phyloP scores from a whole-genome alignment of 92 coral and sea anemone species.

The Porites cylindrica region DNA sequence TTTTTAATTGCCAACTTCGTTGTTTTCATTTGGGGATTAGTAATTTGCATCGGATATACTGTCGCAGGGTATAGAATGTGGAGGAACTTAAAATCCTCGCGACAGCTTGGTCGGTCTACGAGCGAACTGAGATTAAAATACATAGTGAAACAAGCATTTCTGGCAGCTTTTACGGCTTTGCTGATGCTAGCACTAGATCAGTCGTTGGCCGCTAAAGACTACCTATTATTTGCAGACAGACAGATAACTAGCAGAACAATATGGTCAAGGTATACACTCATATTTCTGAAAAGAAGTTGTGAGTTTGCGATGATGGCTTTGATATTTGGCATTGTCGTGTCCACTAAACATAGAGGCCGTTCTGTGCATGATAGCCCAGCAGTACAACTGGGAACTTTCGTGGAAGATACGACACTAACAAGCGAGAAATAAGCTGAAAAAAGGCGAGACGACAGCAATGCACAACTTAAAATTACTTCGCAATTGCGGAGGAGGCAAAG shows the following conservation, averaged over 20 bases:
- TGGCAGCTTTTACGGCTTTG: slow-evolving; percentile 59
- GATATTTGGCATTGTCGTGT: slow-evolving; percentile 61
- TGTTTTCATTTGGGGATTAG: slow-evolving; percentile 64
- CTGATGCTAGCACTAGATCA: slow-evolving; percentile 38
- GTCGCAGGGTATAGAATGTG: slow-evolving; percentile 71
- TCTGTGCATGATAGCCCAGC: slow-evolving; percentile 12
- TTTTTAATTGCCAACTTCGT: slow-evolving; percentile 55
- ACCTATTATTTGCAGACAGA: slow-evolving; percentile 32
- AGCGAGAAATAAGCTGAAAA: background rate
- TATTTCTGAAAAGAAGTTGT: slow-evolving; percentile 39
- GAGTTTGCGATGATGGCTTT: slow-evolving; percentile 53
- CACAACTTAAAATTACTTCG: background rate
- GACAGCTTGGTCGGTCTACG: slow-evolving; percentile 21
- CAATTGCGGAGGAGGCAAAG: too few relatives aligned
- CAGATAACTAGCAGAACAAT: background rate
- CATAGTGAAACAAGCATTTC: slow-evolving; percentile 24
- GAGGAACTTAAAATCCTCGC: slow-evolving; percentile 76
- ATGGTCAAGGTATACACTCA: slow-evolving; percentile 67
- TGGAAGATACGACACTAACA: background rate
- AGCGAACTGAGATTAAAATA: slow-evolving; percentile 37
- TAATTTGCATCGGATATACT: slow-evolving; percentile 70
- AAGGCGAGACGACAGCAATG: background rate
- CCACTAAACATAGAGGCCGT: slow-evolving; percentile 13
- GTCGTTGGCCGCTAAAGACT: slow-evolving; percentile 50
- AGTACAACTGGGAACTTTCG: slow-evolving; percentile 37